Evolutionary conservation across 2,797 vertebrate genomes (phyloP).

Genomic region (Micrastur ruficollis): DNA sequence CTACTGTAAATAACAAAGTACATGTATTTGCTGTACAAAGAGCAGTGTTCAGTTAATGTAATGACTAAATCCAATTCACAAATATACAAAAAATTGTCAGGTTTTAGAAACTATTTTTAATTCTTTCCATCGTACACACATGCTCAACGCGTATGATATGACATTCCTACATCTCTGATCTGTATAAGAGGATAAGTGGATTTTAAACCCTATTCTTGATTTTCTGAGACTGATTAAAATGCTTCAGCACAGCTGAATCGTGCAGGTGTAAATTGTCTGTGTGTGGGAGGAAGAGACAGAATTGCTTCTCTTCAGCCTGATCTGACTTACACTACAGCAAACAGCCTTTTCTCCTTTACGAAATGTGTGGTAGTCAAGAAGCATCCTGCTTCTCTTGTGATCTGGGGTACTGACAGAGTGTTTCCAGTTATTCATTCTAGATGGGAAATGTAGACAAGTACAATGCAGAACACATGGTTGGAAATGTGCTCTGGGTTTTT

Average conservation of each 20-base stretch:
- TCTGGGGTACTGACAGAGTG: slow-evolving; percentile 52
- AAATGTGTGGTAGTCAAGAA: slow-evolving; percentile 54
- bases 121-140: not conserved
- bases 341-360: slow-evolving; percentile 41
- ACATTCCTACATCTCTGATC: slow-evolving; percentile 4
- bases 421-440: slow-evolving; percentile 62
- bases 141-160: not conserved
- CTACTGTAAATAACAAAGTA: not conserved
- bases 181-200: not conserved
- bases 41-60: not conserved
- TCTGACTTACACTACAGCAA: slow-evolving; percentile 61
- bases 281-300: slow-evolving; percentile 51
- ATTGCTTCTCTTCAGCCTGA: slow-evolving; percentile 57
- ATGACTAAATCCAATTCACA: not conserved
- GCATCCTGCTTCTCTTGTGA: slow-evolving; percentile 57
- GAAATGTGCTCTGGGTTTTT: slow-evolving; percentile 53
- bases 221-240: slow-evolving; percentile 50
- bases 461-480: slow-evolving; percentile 54
- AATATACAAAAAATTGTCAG: not conserved
- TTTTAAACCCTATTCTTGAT: slow-evolving; percentile 39
- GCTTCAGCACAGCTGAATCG: slow-evolving; percentile 49
- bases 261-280: slow-evolving; percentile 60
- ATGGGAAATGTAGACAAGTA: slow-evolving; percentile 55
- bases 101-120: slow-evolving; percentile 24
- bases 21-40: not conserved